Evolutionary conservation across 2,113 vertebrate genomes (phyloP).

Genomic region (Thamnophis sirtalis): DNA sequence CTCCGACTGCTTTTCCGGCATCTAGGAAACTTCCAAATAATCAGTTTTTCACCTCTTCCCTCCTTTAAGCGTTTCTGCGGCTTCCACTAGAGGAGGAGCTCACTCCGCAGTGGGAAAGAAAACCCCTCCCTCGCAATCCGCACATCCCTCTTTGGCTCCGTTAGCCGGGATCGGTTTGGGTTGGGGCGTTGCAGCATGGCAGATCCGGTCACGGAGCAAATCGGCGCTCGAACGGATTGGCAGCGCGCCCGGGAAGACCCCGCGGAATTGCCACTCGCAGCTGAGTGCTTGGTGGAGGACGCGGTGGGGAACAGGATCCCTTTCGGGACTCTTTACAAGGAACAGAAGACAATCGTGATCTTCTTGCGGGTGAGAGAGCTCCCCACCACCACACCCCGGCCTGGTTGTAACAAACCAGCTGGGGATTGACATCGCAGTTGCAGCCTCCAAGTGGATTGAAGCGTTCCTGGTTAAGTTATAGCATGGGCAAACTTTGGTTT

Average conservation of each 20-base stretch:
- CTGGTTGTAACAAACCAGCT: too few relatives aligned
- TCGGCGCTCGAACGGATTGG: slow-evolving; percentile 33
- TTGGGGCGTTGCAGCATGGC: neutral
- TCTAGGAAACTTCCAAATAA: neutral
- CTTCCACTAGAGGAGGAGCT: neutral
- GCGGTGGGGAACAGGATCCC: slow-evolving; percentile 61
- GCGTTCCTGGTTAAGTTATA: neutral
- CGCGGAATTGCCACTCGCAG: slow-evolving; percentile 51
- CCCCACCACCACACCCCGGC: neutral
- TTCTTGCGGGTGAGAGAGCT: slow-evolving; percentile 85
- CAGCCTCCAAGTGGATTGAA: neutral
- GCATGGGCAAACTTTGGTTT: too few relatives aligned
- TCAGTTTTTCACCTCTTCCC: neutral
- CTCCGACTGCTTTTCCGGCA: neutral
- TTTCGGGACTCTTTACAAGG: slow-evolving; percentile 75
- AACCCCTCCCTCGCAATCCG: neutral
- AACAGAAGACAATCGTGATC: slow-evolving; percentile 78
- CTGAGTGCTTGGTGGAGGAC: slow-evolving; percentile 70
- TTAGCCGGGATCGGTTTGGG: neutral
- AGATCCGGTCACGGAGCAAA: slow-evolving; percentile 73
- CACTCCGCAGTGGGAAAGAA: accelerated
- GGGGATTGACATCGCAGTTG: neutral
- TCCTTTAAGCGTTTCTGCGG: accelerated
- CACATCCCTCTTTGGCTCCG: accelerated
- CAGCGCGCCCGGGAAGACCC: neutral